Evolutionary conservation across 2,113 vertebrate species (phyloP), one percentile per base, ranked within the genome.

Genomic region (Amblyopsis rosae): DNA sequence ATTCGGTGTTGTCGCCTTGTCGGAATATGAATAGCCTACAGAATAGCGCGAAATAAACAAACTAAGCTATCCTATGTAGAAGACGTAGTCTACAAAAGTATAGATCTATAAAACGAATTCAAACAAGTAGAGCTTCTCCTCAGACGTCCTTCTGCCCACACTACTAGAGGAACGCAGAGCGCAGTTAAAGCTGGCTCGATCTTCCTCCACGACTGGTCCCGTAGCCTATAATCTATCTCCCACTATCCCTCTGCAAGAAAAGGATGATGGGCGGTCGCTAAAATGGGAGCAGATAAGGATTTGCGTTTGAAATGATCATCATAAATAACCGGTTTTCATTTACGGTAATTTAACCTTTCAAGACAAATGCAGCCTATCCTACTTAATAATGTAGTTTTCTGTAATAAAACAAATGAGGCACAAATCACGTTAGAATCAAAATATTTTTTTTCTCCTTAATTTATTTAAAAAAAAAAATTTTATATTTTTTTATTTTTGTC

Each of bases 201-300:
- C 62, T 76, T 57, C 45, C 76, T 87, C 73, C 85, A 62, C 82
- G 50, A 74, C 67, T 76, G 87, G 88, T 85, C 88, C 88, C 75
- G 76, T 67, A 82, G 83, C 78, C 75, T 70, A 62, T 65, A 67
- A 87, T 86, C 86, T 80, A 80, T 80, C 84, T 79, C 69, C 75
- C 67, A 62, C 82, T 72, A 70, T 77, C 73, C 55, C 80, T 77
- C 75, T 77, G 71, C 70, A 77, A 73, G 81, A 46, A 12, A 46
- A 19, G 12, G 3, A 13, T 81, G 75, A 68, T 83, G 89, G 86
- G 89, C 86, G 89, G 86, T 87, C 88, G 79, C 80, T 83, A 58
- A 4, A 35, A 68, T 75, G 70, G 72, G 60, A 55, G 79, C 73
- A 73, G 70, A 58, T 76, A 41, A 6, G 77, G 77, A 82, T 85